These are phyloP conservation scores for Sterrhoptilus dennistouni DNA, from an alignment of 2,113 vertebrate species.

Conservation along the genomic window DNA sequence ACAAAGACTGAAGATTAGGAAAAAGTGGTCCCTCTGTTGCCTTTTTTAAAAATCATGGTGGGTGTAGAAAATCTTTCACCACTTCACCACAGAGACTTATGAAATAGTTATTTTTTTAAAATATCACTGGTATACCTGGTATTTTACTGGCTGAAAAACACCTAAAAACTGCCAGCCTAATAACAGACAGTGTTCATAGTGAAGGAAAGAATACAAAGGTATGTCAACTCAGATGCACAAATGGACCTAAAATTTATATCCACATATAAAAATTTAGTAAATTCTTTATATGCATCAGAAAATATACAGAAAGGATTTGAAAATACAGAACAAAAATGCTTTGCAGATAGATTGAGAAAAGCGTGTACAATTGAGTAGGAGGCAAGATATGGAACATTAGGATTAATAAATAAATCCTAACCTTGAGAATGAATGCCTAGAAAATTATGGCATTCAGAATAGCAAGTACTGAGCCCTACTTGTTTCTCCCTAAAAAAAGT, in stretches of 20 bases:
- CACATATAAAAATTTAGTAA: neutral
- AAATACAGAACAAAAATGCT: neutral
- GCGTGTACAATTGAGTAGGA: neutral
- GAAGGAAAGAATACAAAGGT: neutral
- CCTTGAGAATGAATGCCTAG: neutral
- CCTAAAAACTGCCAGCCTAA: neutral
- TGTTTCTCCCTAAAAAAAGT: neutral
- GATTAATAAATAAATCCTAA: slow-evolving; percentile 27
- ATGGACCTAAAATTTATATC: neutral
- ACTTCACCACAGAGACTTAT: neutral
- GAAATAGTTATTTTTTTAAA: neutral
- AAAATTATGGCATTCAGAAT: neutral
- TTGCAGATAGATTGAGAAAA: neutral
- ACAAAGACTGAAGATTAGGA: neutral
- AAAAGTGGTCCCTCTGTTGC: neutral
- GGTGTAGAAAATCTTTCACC: neutral
- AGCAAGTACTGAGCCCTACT: neutral
- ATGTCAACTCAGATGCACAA: neutral
- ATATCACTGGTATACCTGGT: neutral
- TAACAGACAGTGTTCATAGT: neutral
- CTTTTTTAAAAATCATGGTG: neutral
- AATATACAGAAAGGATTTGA: neutral
- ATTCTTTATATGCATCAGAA: neutral
- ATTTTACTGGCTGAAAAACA: neutral
- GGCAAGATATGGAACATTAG: neutral